Conservation (phyloP, 2,888 invertebrate genomes). For the Cancer borealis region DNA sequence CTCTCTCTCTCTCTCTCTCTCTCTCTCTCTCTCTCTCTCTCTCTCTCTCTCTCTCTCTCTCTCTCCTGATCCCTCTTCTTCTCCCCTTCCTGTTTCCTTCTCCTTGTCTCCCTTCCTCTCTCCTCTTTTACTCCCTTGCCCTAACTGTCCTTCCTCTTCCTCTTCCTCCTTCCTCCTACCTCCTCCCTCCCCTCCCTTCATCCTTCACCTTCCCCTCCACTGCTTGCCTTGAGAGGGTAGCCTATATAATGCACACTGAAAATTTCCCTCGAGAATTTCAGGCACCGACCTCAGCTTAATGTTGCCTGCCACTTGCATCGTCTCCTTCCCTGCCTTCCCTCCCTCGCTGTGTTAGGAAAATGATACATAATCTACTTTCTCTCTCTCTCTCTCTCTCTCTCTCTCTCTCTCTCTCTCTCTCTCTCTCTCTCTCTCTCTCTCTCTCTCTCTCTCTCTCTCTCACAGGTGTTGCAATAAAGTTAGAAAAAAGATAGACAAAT, state of each 20-base stretch:
- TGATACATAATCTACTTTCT: neutral
- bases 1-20: neutral
- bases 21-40: neutral
- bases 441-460: neutral
- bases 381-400: neutral
- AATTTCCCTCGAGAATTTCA: neutral
- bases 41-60: neutral
- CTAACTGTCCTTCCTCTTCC: neutral
- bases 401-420: neutral
- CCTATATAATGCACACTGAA: neutral
- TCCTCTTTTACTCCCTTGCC: neutral
- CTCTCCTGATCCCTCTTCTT: neutral
- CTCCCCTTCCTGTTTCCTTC: neutral
- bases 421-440: too few species aligned
- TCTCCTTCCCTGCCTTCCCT: neutral
- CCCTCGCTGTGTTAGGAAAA: neutral
- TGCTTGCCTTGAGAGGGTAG: neutral
- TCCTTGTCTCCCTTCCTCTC: neutral
- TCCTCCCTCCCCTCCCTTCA: neutral
- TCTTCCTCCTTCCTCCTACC: neutral
- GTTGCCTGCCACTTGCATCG: neutral
- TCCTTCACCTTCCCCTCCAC: neutral
- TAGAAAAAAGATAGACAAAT: neutral
- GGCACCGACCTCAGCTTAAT: slow-evolving; percentile 4
- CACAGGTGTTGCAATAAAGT: neutral